A percentile compares a stretch with the other conserved stretches of the same genome.
These are phyloP conservation scores for Ctena decussata DNA, from an alignment of 2,888 invertebrate species.

Conservation along the genomic window DNA sequence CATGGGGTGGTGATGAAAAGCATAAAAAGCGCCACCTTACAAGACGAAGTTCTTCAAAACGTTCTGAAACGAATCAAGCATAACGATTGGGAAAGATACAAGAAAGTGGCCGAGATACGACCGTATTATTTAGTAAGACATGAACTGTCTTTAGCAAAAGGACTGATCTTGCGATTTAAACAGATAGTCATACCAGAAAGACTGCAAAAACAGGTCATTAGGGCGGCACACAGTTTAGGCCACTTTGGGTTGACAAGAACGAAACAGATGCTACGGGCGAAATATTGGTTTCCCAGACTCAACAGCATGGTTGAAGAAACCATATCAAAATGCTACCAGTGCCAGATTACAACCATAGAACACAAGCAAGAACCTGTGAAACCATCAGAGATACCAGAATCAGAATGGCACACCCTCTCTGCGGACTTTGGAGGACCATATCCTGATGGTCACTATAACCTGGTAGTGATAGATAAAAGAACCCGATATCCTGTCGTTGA, in stretches of 20 bases:
- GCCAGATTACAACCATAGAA: slow-evolving; percentile 38
- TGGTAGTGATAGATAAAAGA: too few relatives aligned
- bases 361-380: too few relatives aligned
- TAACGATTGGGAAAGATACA: slow-evolving; percentile 20
- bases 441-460: too few relatives aligned
- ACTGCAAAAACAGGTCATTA: too few relatives aligned
- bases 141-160: slow-evolving; percentile 14
- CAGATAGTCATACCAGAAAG: too few relatives aligned
- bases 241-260: slow-evolving; percentile 36
- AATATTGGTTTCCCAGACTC: too few relatives aligned
- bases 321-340: slow-evolving; percentile 24
- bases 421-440: slow-evolving; percentile 41
- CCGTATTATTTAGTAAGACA: slow-evolving; percentile 22
- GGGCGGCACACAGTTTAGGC: slow-evolving; percentile 21
- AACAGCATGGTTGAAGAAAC: too few relatives aligned
- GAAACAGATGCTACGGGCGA: slow-evolving; percentile 35
- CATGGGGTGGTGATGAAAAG: slow-evolving; percentile 2
- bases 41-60: slow-evolving; percentile 8
- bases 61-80: background rate
- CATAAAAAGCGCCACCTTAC: background rate
- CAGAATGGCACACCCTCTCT: slow-evolving; percentile 3
- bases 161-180: slow-evolving; percentile 18
- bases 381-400: slow-evolving; percentile 32
- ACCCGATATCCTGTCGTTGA: slow-evolving; percentile 33
- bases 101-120: background rate